Conservation (phyloP, 2,888 invertebrate species). For the Orthosia gracilis region DNA sequence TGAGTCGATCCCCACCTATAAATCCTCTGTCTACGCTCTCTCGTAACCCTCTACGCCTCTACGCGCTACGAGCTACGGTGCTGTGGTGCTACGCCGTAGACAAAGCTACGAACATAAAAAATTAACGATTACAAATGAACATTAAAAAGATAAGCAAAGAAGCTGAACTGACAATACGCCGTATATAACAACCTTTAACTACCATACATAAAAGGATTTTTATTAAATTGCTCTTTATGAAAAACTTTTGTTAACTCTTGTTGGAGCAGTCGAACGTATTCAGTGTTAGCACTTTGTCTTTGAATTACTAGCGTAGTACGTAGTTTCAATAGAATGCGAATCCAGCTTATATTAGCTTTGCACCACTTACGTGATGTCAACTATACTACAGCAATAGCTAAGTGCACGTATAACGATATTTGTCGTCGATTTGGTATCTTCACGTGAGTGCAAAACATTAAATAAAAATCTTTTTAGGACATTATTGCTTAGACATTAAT, state of each 20-base stretch:
- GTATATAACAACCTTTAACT: constrained; percentile 24
- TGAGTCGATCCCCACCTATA: constrained; percentile 55
- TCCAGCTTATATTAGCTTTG: too few species aligned
- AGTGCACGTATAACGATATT: neutral
- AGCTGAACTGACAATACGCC: constrained; percentile 14
- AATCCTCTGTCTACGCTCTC: constrained; percentile 41
- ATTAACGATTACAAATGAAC: constrained; percentile 27
- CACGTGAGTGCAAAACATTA: neutral
- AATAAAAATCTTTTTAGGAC: neutral
- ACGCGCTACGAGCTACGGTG: constrained; percentile 58
- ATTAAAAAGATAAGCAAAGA: constrained; percentile 34
- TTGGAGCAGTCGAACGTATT: neutral
- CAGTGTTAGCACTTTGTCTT: neutral
- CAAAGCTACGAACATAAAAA: constrained; percentile 46
- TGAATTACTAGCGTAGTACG: too few species aligned
- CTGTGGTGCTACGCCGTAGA: constrained; percentile 63
- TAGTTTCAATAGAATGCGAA: too few species aligned
- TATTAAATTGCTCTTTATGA: constrained; percentile 6
- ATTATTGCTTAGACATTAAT: too few species aligned
- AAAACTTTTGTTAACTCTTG: neutral
- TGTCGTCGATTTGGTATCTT: too few species aligned
- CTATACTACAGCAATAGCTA: too few species aligned
- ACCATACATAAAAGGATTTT: neutral
- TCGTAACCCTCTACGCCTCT: constrained; percentile 50
- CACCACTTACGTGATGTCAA: too few species aligned